These are phyloP conservation scores for Malachius bipustulatus DNA, from an alignment of 2,888 invertebrate genomes.

Conservation along the genomic window DNA sequence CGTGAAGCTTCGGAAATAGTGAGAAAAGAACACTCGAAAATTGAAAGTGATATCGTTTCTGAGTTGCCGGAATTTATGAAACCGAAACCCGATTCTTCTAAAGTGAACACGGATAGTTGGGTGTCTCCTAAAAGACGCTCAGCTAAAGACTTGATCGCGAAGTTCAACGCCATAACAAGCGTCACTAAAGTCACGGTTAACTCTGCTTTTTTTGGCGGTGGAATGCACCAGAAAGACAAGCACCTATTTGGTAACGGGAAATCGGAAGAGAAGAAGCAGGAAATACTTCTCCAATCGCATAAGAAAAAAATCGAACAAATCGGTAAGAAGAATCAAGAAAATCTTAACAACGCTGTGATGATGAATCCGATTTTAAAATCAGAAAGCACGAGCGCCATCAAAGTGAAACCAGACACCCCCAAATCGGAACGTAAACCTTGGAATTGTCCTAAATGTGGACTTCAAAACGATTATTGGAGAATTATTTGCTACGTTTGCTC, in stretches of 20 bases:
- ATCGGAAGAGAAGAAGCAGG: slow-evolving; percentile 25
- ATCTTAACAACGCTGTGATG: slow-evolving; percentile 18
- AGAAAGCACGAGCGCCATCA: slow-evolving; percentile 32
- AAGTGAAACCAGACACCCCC: slow-evolving; percentile 26
- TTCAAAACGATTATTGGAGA: slow-evolving; percentile 48
- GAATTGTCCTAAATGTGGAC: slow-evolving; percentile 49
- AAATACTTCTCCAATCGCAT: slow-evolving; percentile 24
- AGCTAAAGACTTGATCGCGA: slow-evolving; percentile 46
- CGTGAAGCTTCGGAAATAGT: slow-evolving; percentile 67
- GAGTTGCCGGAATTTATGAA: slow-evolving; percentile 36
- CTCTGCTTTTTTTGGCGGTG: slow-evolving; percentile 36
- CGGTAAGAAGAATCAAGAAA: slow-evolving; percentile 27
- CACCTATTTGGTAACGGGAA: slow-evolving; percentile 29
- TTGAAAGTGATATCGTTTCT: slow-evolving; percentile 14
- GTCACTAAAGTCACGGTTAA: slow-evolving; percentile 44
- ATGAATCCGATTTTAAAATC: slow-evolving; percentile 32
- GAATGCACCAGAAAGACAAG: slow-evolving; percentile 25
- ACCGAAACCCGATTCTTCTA: slow-evolving; percentile 27
- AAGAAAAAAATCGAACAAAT: slow-evolving; percentile 28
- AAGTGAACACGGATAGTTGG: slow-evolving; percentile 27
- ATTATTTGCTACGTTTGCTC: slow-evolving; percentile 52
- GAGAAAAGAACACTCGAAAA: slow-evolving; percentile 39
- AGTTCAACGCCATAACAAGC: slow-evolving; percentile 51
- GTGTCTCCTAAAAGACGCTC: slow-evolving; percentile 32
- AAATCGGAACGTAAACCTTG: slow-evolving; percentile 37